Conservation (phyloP, 2,113 vertebrate species). For the Ramphastos sulfuratus region DNA sequence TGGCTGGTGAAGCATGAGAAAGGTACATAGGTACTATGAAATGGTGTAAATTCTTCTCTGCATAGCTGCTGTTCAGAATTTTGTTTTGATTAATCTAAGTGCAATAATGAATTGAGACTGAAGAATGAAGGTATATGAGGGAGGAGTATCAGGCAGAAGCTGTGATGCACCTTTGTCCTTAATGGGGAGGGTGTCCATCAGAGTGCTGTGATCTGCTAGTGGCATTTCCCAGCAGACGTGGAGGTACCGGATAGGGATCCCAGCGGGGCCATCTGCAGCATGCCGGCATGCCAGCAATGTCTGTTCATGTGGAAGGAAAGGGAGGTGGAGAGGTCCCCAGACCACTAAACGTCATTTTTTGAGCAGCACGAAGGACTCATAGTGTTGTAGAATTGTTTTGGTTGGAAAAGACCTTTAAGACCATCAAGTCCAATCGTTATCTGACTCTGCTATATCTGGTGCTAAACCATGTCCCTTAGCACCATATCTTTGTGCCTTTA, state of each 20-base stretch:
- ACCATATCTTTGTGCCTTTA: too few species aligned
- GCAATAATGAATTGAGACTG: not conserved
- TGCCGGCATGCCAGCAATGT: not conserved
- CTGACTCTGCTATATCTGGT: too few species aligned
- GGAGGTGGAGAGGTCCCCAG: not conserved
- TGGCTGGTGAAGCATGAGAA: not conserved
- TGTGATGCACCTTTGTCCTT: not conserved
- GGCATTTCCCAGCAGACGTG: not conserved
- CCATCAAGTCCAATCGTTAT: too few species aligned
- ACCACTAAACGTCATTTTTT: rapidly evolving
- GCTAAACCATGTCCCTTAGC: too few species aligned
- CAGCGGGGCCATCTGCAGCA: not conserved
- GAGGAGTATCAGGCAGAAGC: not conserved
- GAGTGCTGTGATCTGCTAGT: not conserved
- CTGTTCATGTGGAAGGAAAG: not conserved
- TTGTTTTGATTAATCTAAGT: not conserved
- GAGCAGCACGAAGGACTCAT: not conserved
- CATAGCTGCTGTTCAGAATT: not conserved
- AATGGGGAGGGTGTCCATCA: rapidly evolving
- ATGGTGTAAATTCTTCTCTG: not conserved
- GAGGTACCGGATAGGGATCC: not conserved
- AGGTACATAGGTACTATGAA: not conserved
- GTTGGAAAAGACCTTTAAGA: too few species aligned
- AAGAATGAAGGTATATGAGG: not conserved
- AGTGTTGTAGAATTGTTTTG: too few species aligned